These are phyloP conservation scores for Oryctolagus cuniculus DNA, from an alignment of 2,113 vertebrate species.

Conservation along the genomic window mOryCun1.1 NC_091436.1:126825001-126825500, in stretches of 20 bases:
- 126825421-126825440: background rate
- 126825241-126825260: background rate
- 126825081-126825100: background rate
- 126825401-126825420: background rate
- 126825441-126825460: background rate
- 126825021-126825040: background rate
- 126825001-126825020: no score
- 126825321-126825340: no score
- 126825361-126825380: no score
- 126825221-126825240: no score
- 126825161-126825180: background rate
- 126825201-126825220: background rate
- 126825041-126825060: background rate
- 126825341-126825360: no score
- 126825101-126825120: no score
- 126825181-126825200: background rate
- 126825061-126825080: background rate
- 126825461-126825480: no score
- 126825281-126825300: background rate
- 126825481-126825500: no score
- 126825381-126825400: background rate
- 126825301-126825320: background rate
- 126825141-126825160: background rate
- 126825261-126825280: background rate
- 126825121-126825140: background rate